These are phyloP conservation scores for Erpornis zantholeuca DNA, from an alignment of 2,113 vertebrate genomes.

Conservation along the genomic window DNA sequence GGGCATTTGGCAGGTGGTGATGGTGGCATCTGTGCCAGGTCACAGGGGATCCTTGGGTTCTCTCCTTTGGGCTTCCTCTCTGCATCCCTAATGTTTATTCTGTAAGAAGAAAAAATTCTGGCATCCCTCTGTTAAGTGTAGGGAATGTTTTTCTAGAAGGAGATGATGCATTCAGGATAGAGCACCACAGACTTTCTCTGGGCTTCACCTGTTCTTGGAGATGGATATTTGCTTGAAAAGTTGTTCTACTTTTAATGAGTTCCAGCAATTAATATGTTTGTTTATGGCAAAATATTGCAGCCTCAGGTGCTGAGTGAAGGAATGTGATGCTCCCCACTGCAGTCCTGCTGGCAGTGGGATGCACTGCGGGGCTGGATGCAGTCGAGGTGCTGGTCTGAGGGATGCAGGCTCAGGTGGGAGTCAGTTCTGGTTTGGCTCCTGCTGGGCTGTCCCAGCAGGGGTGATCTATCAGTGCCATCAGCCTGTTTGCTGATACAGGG, in stretches of 20 bases:
- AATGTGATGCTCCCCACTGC: fast-evolving
- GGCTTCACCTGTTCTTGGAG: neutral
- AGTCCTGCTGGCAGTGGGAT: neutral
- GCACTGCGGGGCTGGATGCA: neutral
- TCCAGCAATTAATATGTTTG: fast-evolving
- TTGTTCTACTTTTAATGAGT: neutral
- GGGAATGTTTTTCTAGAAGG: neutral
- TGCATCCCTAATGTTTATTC: neutral
- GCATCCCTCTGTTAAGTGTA: neutral
- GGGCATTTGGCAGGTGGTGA: fast-evolving
- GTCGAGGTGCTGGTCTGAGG: neutral
- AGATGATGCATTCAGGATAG: fast-evolving
- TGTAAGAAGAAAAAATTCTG: neutral
- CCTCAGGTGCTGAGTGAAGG: neutral
- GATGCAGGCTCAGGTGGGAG: neutral
- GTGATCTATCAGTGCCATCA: neutral
- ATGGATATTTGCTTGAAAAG: neutral
- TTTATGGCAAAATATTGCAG: neutral
- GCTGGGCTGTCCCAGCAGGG: fast-evolving
- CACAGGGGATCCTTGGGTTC: neutral
- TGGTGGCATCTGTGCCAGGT: neutral
- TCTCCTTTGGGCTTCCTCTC: neutral
- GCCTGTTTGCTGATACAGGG: neutral
- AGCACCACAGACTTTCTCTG: neutral
- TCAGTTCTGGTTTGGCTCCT: neutral